Evolutionary conservation across 1,140 invertebrate species (phyloP).

Genomic region (Drosophila subobscura): DNA sequence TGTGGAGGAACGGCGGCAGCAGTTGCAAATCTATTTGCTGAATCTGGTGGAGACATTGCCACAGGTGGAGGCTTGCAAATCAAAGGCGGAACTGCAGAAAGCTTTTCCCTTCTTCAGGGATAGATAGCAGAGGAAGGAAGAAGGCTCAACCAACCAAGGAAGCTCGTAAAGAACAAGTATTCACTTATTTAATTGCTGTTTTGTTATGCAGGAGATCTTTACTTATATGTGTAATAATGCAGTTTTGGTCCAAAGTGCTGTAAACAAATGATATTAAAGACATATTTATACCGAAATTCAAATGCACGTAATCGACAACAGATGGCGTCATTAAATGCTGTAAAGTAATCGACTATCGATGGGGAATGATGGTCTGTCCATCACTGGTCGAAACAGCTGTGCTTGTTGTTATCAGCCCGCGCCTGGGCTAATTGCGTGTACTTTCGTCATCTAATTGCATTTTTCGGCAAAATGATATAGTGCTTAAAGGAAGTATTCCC

Average conservation of each 20-base stretch:
- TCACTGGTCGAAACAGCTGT: conserved; percentile 49
- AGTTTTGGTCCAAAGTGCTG: conserved; percentile 30
- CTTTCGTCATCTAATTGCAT: conserved; percentile 24
- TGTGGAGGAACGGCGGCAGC: conserved; percentile 90
- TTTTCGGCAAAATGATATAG: conserved; percentile 34
- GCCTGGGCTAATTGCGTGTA: conserved; percentile 52
- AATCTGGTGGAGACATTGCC: conserved; percentile 88
- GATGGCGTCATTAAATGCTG: neutral
- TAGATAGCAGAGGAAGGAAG: conserved; percentile 34
- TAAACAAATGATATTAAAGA: conserved; percentile 51
- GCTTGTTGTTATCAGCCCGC: conserved; percentile 64
- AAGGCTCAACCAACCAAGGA: conserved; percentile 16
- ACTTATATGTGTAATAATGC: conserved; percentile 50
- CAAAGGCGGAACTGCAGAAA: conserved; percentile 73
- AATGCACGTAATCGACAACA: too few species aligned
- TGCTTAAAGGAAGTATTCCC: conserved; percentile 13
- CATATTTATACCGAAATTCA: too few species aligned
- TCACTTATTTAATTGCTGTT: conserved; percentile 14
- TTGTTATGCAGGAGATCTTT: conserved; percentile 35
- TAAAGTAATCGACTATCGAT: conserved; percentile 31
- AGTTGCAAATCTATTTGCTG: conserved; percentile 90
- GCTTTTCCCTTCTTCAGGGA: conserved; percentile 78
- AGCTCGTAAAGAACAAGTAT: conserved; percentile 62
- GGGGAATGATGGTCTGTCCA: neutral
- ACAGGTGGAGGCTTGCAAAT: conserved; percentile 86